A percentile compares a stretch with the other conserved stretches of the same genome.
Evolutionary conservation across 2,888 invertebrate genomes (phyloP).

Genomic region (Pandemis cinnamomeana): DNA sequence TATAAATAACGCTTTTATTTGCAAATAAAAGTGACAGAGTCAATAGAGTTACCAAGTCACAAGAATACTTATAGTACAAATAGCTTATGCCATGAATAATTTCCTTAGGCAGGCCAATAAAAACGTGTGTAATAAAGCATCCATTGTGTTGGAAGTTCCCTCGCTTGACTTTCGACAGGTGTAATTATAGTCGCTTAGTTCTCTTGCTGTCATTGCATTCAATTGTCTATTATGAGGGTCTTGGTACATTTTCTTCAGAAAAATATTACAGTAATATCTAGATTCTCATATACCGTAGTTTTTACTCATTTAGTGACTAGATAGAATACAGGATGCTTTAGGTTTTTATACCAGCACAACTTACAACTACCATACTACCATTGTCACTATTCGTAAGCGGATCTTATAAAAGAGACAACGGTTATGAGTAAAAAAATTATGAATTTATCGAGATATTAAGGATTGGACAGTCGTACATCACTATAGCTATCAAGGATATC

Average conservation of each 20-base stretch:
- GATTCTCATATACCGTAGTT: background rate
- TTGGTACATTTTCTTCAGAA: conserved; percentile 30
- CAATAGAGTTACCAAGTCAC: background rate
- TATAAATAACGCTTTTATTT: background rate
- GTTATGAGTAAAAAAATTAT: background rate
- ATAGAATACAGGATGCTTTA: background rate
- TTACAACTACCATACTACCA: no score
- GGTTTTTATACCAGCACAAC: no score
- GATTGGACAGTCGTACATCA: background rate
- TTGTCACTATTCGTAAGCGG: no score
- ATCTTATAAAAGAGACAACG: background rate
- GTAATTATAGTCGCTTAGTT: conserved; percentile 58
- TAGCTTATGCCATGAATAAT: conserved; percentile 7
- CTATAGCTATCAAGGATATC: conserved; percentile 9
- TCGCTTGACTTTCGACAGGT: conserved; percentile 66
- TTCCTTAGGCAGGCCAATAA: conserved; percentile 22
- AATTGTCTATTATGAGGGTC: conserved; percentile 19
- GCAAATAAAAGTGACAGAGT: background rate
- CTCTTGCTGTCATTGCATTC: conserved; percentile 46
- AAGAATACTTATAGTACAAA: background rate
- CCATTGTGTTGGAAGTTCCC: conserved; percentile 65
- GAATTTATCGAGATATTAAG: background rate
- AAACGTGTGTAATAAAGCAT: conserved; percentile 50
- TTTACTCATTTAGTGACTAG: background rate
- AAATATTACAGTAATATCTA: conserved; percentile 10